These are phyloP conservation scores for Thinocorus orbignyianus DNA, from an alignment of 2,113 vertebrate genomes.

Conservation along the genomic window DNA sequence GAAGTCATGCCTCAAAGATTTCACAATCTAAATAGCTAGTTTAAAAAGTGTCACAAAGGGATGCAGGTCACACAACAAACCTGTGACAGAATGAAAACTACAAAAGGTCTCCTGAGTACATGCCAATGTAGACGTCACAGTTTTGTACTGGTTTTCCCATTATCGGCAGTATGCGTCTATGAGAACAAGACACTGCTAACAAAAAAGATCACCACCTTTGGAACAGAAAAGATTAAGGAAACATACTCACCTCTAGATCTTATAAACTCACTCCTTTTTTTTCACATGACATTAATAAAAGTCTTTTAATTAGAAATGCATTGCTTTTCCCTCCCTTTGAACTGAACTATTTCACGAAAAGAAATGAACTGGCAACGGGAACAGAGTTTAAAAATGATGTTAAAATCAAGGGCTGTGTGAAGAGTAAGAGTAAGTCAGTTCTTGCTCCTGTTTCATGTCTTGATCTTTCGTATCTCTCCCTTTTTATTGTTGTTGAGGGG, in stretches of 20 bases:
- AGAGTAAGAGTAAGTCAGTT: not conserved
- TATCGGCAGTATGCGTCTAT: not conserved
- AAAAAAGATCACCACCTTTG: not conserved
- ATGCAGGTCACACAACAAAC: not conserved
- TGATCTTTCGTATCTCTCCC: not conserved
- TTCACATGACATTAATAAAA: not conserved
- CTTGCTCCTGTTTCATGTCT: not conserved
- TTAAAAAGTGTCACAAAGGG: not conserved
- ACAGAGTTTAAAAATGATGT: not conserved
- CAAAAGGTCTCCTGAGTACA: not conserved
- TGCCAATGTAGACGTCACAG: not conserved
- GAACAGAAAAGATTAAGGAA: not conserved
- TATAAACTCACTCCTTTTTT: not conserved
- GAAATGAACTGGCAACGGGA: not conserved
- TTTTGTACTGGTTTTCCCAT: not conserved
- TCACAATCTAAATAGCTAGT: not conserved
- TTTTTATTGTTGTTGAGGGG: not conserved
- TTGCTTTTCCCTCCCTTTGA: not conserved
- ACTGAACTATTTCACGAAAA: not conserved
- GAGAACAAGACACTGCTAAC: not conserved
- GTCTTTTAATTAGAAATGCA: not conserved
- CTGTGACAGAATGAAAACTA: not conserved
- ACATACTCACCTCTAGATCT: not conserved
- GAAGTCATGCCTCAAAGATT: not conserved
- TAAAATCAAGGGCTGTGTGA: not conserved